Evolutionary conservation across 2,888 invertebrate genomes (phyloP).

Genomic region (Parnassius glacialis): DNA sequence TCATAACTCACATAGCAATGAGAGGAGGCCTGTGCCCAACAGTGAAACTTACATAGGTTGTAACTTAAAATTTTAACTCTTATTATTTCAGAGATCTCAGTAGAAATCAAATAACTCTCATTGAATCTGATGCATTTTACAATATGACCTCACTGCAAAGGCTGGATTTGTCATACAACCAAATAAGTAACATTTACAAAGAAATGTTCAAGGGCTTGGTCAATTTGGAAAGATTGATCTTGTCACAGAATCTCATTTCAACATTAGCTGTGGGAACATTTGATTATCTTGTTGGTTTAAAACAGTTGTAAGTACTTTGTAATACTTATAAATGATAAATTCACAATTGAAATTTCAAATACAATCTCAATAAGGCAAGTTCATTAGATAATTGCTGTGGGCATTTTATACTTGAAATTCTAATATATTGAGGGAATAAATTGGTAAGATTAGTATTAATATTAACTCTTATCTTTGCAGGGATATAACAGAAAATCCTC

Average conservation of each 20-base stretch:
- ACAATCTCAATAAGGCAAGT: too few species aligned
- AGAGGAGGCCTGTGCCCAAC: too few species aligned
- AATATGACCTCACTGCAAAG: conserved; percentile 86
- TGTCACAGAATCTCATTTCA: conserved; percentile 87
- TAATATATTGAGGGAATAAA: too few species aligned
- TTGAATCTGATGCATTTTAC: conserved; percentile 88
- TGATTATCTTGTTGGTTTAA: conserved; percentile 84
- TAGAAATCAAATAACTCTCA: conserved; percentile 86
- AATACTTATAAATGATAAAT: neutral
- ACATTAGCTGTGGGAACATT: conserved; percentile 87
- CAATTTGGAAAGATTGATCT: conserved; percentile 85
- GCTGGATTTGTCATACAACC: conserved; percentile 86
- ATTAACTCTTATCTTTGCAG: conserved; percentile 67
- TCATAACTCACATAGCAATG: too few species aligned
- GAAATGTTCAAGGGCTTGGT: conserved; percentile 85
- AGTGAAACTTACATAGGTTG: too few species aligned
- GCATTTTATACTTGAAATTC: too few species aligned
- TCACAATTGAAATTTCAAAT: too few species aligned
- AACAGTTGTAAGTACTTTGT: conserved; percentile 84
- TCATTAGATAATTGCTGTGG: too few species aligned
- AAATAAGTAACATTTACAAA: conserved; percentile 84
- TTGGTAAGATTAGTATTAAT: too few species aligned
- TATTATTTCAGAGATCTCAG: conserved; percentile 85
- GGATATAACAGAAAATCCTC: conserved; percentile 89
- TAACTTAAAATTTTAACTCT: too few species aligned